phyloP scores from a whole-genome alignment of 2,113 vertebrate genomes.

The Agapornis roseicollis region DNA sequence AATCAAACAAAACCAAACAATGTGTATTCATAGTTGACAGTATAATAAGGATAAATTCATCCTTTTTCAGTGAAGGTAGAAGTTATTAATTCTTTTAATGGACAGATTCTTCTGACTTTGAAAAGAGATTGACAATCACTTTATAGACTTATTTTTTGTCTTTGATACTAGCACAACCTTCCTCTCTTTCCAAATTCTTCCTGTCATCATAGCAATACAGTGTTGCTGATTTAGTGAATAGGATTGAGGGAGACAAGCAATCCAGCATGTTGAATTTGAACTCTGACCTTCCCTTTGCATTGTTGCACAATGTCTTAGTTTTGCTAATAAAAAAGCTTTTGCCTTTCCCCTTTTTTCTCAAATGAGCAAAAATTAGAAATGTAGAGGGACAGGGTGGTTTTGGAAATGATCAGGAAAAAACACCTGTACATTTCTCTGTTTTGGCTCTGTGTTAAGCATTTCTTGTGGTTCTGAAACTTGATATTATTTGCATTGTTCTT shows the following conservation, averaged over 20 bases:
- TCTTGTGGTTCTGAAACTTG: conserved; percentile 10
- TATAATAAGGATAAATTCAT: neutral
- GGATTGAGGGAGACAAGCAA: conserved; percentile 66
- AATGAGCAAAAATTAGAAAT: conserved; percentile 3
- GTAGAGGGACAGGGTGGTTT: conserved; percentile 16
- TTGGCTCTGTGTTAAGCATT: conserved; percentile 24
- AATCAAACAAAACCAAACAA: neutral
- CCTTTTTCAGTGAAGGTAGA: neutral
- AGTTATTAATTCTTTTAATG: neutral
- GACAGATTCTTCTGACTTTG: conserved; percentile 16
- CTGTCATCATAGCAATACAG: conserved; percentile 51
- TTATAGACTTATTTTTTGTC: conserved; percentile 32
- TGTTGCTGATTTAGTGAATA: conserved; percentile 55
- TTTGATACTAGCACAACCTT: conserved; percentile 27
- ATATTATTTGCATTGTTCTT: conserved; percentile 60
- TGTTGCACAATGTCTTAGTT: conserved; percentile 50
- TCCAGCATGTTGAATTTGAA: conserved; percentile 40
- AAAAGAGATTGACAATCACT: conserved; percentile 21
- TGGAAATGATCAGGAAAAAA: conserved; percentile 36
- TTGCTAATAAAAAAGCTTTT: conserved; percentile 25
- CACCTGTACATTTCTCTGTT: conserved; percentile 56
- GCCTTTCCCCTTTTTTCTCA: neutral
- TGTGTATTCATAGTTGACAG: neutral
- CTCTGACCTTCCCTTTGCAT: conserved; percentile 40
- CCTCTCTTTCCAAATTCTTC: conserved; percentile 49